Conservation (phyloP, 2,113 vertebrate species). For the Corvus cornix region DNA sequence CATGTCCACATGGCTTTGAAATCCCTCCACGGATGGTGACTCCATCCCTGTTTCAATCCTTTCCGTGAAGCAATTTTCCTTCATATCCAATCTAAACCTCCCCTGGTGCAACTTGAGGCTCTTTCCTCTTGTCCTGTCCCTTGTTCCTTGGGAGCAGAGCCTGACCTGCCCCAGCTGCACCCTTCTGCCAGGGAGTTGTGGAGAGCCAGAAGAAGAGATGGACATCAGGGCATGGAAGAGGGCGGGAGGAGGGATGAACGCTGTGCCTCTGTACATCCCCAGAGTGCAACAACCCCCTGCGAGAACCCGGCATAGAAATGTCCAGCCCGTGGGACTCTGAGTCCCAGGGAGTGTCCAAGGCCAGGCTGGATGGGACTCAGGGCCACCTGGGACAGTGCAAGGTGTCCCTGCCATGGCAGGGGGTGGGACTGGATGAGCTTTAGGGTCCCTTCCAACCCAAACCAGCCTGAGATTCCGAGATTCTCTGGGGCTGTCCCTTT, state of each 20-base stretch:
- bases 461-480: neutral
- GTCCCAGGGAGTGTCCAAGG: neutral
- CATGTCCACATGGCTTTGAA: neutral
- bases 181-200: neutral
- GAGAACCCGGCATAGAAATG: neutral
- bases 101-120: too few relatives aligned
- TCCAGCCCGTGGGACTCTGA: neutral
- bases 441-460: neutral
- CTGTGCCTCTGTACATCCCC: neutral
- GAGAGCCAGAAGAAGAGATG: neutral
- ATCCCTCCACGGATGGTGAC: neutral
- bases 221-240: neutral
- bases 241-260: accelerated
- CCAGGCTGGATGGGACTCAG: neutral
- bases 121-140: neutral
- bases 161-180: accelerated
- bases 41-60: neutral
- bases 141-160: neutral
- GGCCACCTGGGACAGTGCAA: neutral
- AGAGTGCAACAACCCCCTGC: accelerated
- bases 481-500: neutral
- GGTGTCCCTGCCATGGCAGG: neutral
- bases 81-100: neutral
- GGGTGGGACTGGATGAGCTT: neutral
- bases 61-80: neutral